Conservation (phyloP, 1,140 invertebrate species). For the Wasmannia auropunctata region DNA sequence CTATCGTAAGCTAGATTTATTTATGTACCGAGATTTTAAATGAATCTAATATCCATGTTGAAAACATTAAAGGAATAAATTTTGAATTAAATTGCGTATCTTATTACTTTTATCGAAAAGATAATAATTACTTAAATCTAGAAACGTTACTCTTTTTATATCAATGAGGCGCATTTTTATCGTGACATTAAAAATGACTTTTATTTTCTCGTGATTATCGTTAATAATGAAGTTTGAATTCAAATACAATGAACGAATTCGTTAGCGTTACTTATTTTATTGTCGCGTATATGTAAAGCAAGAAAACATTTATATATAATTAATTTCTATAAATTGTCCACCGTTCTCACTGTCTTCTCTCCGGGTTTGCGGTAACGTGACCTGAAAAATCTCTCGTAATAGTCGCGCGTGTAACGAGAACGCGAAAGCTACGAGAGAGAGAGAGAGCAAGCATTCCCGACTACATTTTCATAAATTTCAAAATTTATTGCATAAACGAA, state of each 20-base stretch:
- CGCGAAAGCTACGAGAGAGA: background rate
- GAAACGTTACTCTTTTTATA: background rate
- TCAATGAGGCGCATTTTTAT: background rate
- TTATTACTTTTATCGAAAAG: background rate
- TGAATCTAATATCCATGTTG: background rate
- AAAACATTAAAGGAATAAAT: background rate
- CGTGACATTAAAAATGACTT: background rate
- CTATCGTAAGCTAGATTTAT: background rate
- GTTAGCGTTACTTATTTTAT: background rate
- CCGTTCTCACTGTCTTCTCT: background rate
- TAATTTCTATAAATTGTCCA: conserved; percentile 20
- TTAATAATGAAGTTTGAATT: background rate
- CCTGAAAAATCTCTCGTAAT: background rate
- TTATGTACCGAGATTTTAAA: background rate
- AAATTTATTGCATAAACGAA: conserved; percentile 13
- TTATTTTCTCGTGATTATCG: background rate
- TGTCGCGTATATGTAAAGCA: background rate
- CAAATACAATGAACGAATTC: background rate
- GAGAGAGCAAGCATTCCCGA: too few relatives aligned
- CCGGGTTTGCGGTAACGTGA: background rate
- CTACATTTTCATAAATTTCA: conserved; percentile 41
- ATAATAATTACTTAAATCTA: background rate
- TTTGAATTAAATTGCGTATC: background rate
- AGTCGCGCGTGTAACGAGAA: background rate
- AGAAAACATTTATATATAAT: conserved; percentile 4